These are phyloP conservation scores for Eucera pruinosa DNA, from an alignment of 2,888 invertebrate genomes.

Conservation along the genomic window DNA sequence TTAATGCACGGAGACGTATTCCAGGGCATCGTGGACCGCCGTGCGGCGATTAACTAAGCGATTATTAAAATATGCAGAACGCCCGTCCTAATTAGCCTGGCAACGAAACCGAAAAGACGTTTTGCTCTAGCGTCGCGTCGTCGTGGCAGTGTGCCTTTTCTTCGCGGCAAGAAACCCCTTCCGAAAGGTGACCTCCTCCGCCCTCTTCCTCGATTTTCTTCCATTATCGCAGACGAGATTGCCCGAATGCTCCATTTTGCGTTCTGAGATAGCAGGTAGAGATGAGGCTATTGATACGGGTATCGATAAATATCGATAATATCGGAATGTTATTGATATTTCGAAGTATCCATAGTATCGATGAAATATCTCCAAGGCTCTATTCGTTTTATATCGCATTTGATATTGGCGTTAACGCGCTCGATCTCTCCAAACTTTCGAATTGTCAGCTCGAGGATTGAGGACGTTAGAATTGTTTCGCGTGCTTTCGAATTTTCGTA, in stretches of 20 bases:
- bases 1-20: slow-evolving; percentile 64
- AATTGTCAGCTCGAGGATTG: too few species aligned
- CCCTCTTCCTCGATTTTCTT: slow-evolving; percentile 32
- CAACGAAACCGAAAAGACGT: slow-evolving; percentile 56
- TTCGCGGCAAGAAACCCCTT: slow-evolving; percentile 10
- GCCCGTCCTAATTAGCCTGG: slow-evolving; percentile 60
- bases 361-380: too few species aligned
- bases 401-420: too few species aligned
- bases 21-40: slow-evolving; percentile 35
- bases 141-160: slow-evolving; percentile 7
- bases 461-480: too few species aligned
- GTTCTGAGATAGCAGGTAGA: too few species aligned
- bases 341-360: too few species aligned
- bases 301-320: too few species aligned
- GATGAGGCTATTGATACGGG: too few species aligned
- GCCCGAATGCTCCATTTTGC: not conserved
- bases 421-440: too few species aligned
- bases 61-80: slow-evolving; percentile 72
- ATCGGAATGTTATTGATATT: too few species aligned
- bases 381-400: too few species aligned
- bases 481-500: too few species aligned
- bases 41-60: slow-evolving; percentile 63
- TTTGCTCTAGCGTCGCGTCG: slow-evolving; percentile 14
- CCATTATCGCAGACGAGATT: not conserved
- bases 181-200: slow-evolving; percentile 24